Percentiles rank a stretch among this genome's conserved stretches.
Conservation (phyloP, 2,113 vertebrate species). For the Gymnorhina tibicen region DNA sequence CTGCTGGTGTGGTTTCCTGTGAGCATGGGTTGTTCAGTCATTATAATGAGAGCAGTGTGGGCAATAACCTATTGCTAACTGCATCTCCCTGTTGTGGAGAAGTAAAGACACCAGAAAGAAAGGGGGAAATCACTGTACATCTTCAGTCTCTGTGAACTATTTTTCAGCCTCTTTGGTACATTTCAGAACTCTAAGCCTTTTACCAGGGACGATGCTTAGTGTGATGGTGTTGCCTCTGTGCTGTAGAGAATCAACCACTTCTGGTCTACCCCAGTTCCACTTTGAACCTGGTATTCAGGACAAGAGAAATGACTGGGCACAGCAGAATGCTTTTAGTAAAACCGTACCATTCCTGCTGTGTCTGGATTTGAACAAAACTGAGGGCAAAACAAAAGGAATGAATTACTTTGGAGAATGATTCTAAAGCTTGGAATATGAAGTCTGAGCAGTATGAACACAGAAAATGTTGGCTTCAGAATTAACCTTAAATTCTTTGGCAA, state of each 20-base stretch:
- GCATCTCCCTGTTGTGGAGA: not conserved
- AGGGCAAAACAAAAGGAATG: conserved; percentile 17
- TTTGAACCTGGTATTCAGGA: conserved; percentile 7
- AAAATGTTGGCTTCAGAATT: conserved; percentile 31
- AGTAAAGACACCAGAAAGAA: not conserved
- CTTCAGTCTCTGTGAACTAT: not conserved
- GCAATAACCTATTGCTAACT: not conserved
- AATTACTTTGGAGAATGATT: conserved; percentile 23
- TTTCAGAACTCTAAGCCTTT: not conserved
- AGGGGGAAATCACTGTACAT: not conserved
- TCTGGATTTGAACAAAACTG: not conserved
- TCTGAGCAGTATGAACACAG: not conserved
- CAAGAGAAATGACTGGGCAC: not conserved
- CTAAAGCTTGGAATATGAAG: conserved; percentile 13
- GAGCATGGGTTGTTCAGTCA: not conserved
- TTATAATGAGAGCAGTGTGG: not conserved
- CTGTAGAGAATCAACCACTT: not conserved
- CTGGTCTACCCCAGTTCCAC: not conserved
- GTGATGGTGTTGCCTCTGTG: not conserved
- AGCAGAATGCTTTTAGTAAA: not conserved
- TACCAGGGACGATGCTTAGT: not conserved
- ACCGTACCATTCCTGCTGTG: not conserved
- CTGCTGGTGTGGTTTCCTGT: not conserved
- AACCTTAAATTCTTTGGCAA: conserved; percentile 53
- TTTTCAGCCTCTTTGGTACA: not conserved